Evolutionary conservation across 2,888 invertebrate genomes (phyloP), one percentile per base, ranked within the genome.

Genomic region (Polymixis lichenea): DNA sequence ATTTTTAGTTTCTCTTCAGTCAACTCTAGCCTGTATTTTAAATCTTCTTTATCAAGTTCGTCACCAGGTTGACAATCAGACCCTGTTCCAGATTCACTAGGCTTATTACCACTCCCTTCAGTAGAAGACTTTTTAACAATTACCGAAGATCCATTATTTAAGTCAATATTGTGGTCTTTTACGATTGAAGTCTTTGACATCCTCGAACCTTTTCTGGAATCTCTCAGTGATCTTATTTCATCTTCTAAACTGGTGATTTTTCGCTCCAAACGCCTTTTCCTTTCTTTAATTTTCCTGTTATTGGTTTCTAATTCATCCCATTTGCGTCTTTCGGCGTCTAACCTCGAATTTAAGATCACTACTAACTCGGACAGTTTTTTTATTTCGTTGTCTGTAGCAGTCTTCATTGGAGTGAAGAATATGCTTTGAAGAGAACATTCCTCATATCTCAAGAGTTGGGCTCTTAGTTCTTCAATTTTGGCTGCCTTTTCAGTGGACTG

Each of bases 1-100:
- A 97, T 97, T 90, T 97, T 97, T 61, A 97, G 95, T 87, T 97
- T 97, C 91, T 98, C 98, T 87, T 98, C 97, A 0, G 97, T 96
- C 73, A 98, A 91, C 89, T 97, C 97, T 72, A 98, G 90, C 88
- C 94, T 96, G 83, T 91, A 96, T 89, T 93, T 95, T 17, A 96
- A 87, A 73, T 95, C 95, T 49, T 96, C 96, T 88, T 92, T 95
- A 67, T 95, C 95, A 11, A 95, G 84, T 62, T 95, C 95, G 43
- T 94, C 94, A 2, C 85, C 84, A 28, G 87, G 84, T 60, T 91
- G 91, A 17, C 92, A 90, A 43, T 94, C 94, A 17, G 93, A 89
- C 11, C 65, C 61, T 13, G 82, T 71, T 19, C 92, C 88, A 25
- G 89, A 90, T 4, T 94, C 93, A 78, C 92, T 94, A n/a, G 91